Base-by-base conservation (phyloP, 1,140 invertebrate species). In the Drosophila orena region DNA sequence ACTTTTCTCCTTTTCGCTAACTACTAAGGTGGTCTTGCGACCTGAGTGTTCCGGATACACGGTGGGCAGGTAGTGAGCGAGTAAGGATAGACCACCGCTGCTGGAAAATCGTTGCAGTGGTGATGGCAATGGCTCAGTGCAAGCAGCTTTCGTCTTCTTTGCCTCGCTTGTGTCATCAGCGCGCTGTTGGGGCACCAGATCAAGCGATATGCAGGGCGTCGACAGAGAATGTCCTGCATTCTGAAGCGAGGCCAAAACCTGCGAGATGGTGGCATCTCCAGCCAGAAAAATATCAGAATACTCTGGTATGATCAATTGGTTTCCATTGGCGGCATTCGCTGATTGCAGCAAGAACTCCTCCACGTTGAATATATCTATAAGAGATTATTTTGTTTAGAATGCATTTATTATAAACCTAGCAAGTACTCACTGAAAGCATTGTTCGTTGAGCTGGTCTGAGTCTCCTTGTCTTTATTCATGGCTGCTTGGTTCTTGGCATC, bases 31-130 rank as follows among this genome's bases (percentile, higher is more conserved):
- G 79, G 91, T 54, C 81, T 92, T 91, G 53, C 91, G 86, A 44
- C 81, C 81, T 20, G 90, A 44, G 91, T 90, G 27, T 91, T 97
- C 96, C n/a, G 97, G 96, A 93, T 97, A 97, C 12, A 98, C 94
- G 0, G 97, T 94, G 0, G 97, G 97, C 78, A 98, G 93, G 83
- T 98, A 96, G 76, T 96, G 95, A 0, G 97, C 97, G 15, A 98
- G 92, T 22, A 98, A 93, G 5, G 97, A 97, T 46, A 98, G 93
- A n/a, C 97, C 97, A 30, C 97, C 97, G 47, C 96, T 95, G 44
- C 95, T 94, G 40, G 96, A 97, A 91, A 98, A 98, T 37, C 97
- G 95, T 74, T 97, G 95, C 66, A 98, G 93, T 6, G 97, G 92
- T 2, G 93, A 90, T 30, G 92, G 88, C 43, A 90, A 66, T 0